Percentiles rank a stretch among this genome's conserved stretches.
These are phyloP conservation scores for Platorchestia sp. DNA, from an alignment of 1,140 invertebrate species.

Conservation along the genomic window DNA sequence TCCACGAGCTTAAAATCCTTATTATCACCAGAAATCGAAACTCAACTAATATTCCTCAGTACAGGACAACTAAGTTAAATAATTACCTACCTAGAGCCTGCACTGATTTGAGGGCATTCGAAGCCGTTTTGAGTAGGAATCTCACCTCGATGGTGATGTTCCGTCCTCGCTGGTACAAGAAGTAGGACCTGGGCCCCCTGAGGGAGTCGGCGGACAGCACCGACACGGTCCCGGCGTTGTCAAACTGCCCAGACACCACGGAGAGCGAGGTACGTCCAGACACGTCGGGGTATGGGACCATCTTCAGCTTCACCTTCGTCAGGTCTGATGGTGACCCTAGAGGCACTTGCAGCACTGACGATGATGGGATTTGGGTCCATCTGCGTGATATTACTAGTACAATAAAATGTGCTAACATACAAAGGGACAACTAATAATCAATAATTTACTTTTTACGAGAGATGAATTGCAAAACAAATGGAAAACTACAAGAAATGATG, in stretches of 20 bases:
- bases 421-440: no score
- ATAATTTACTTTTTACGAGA: no score
- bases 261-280: neutral
- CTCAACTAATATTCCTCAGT: neutral
- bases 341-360: slow-evolving; percentile 7
- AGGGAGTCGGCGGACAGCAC: neutral
- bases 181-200: slow-evolving; percentile 1
- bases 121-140: neutral
- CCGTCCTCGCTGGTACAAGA: neutral
- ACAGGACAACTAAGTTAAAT: neutral
- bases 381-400: neutral
- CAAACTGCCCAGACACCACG: neutral
- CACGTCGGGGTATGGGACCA: slow-evolving; percentile 19
- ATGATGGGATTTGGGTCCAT: neutral
- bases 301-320: neutral
- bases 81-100: neutral
- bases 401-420: neutral
- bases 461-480: no score
- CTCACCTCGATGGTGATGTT: slow-evolving; percentile 30
- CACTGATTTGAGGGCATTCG: neutral
- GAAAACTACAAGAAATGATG: no score
- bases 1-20: neutral
- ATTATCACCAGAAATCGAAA: neutral
- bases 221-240: neutral
- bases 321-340: neutral